phyloP scores from a whole-genome alignment of 2,113 vertebrate species.

The Aptenodytes forsteri region DNA sequence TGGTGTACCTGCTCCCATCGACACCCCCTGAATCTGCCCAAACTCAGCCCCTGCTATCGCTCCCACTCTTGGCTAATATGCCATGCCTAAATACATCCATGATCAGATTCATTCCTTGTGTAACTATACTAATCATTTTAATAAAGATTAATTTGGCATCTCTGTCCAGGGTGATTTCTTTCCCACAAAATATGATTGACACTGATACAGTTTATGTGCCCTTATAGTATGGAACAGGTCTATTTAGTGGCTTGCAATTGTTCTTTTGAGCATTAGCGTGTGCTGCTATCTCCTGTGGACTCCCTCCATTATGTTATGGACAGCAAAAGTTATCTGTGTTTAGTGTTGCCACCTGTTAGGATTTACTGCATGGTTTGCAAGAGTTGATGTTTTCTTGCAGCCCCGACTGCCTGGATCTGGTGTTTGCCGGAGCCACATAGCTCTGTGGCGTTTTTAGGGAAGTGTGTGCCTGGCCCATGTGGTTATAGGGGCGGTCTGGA shows the following conservation, averaged over 20 bases:
- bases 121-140: not conserved
- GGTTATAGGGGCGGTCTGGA: not conserved
- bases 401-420: not conserved
- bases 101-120: not conserved
- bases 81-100: not conserved
- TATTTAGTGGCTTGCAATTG: not conserved
- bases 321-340: not conserved
- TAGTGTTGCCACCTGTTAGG: not conserved
- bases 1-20: fast-evolving
- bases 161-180: not conserved
- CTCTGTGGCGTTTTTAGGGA: not conserved
- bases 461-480: not conserved
- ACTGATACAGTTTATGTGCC: not conserved
- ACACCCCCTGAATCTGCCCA: not conserved
- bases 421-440: not conserved
- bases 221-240: not conserved
- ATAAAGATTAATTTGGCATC: not conserved
- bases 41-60: not conserved
- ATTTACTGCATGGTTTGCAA: not conserved
- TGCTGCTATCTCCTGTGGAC: not conserved
- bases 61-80: not conserved
- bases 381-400: not conserved
- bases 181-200: not conserved
- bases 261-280: not conserved
- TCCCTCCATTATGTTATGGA: not conserved